Base-by-base conservation (phyloP, 2,113 vertebrate species). In the Burhinus oedicnemus region DNA sequence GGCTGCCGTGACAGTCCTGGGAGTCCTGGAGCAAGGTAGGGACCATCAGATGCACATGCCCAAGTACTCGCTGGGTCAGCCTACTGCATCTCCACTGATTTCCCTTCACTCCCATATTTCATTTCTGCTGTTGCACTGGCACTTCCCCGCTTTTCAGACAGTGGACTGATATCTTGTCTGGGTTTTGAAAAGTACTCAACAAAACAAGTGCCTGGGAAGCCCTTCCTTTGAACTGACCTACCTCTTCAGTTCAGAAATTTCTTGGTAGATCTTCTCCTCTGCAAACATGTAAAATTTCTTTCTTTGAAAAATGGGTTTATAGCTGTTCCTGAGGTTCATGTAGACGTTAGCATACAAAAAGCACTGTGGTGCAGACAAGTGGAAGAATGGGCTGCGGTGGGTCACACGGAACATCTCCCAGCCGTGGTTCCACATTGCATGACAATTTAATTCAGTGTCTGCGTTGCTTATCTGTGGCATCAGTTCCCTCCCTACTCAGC, bases 11-110 rank as follows among this genome's bases (percentile, higher is more conserved):
- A 98, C 98, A 1, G 80, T 99, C 17, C 95, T 99, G 47, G 98
- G 97, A 12, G 96, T 99, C 71, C 82, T 99, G 95, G 98, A 99
- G 79, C 99, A 99, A 98, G 99, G 99, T 99, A 97, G 82, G 96
- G 15, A 76, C 12, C 18, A 58, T 66, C 0, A 0, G 34, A 29
- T 51, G 18, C 8, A 8, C 54, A 5, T 38, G 32, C 4, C 44
- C 44, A 36, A 60, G 49, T 52, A n/a, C 4, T 29, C 14, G 18
- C 26, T 49, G 34, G 22, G 21, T 82, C 65, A 60, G 21, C 68
- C 74, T 87, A 2, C 34, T 68, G 17, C 13, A 61, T 18, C 61
- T 84, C 36, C 32, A 26, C 16, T 34, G 55, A 49, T 51, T 87
- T 89, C 30, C 40, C 79, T 89, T 87, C 11, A 38, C 45, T 75